phyloP scores from a whole-genome alignment of 1,140 invertebrate genomes.

The Bombus terrestris region DNA sequence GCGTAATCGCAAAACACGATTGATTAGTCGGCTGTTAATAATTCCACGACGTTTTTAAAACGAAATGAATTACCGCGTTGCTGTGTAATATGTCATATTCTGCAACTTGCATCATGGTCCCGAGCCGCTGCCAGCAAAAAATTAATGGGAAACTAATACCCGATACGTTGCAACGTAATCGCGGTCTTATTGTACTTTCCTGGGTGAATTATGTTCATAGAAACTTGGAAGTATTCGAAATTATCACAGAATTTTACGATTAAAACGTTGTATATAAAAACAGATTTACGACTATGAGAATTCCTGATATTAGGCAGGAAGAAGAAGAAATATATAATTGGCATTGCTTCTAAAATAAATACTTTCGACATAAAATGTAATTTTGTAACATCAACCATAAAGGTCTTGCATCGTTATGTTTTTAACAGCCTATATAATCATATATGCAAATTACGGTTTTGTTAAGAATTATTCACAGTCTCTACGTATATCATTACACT shows the following conservation, averaged over 20 bases:
- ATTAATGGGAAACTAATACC: constrained; percentile 29
- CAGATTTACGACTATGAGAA: too few species aligned
- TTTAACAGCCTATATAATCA: too few species aligned
- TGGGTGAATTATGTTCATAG: neutral
- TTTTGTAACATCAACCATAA: too few species aligned
- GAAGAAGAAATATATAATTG: too few species aligned
- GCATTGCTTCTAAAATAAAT: too few species aligned
- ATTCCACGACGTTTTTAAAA: constrained; percentile 22
- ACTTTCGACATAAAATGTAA: too few species aligned
- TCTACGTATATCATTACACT: too few species aligned
- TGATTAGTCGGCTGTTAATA: constrained; percentile 34
- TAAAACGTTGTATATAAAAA: too few species aligned
- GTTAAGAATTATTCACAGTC: too few species aligned
- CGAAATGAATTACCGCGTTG: constrained; percentile 31
- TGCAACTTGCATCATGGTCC: constrained; percentile 7
- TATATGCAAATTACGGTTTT: neutral
- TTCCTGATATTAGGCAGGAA: too few species aligned
- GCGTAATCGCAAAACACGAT: constrained; percentile 32
- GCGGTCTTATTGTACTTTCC: neutral
- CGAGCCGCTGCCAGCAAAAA: constrained; percentile 17
- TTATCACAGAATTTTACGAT: too few species aligned
- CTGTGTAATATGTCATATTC: constrained; percentile 19
- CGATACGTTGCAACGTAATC: constrained; percentile 15
- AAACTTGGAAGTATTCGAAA: neutral
- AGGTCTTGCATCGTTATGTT: too few species aligned